These are phyloP conservation scores for Diplolepis rosae DNA, from an alignment of 2,888 invertebrate species.

Conservation along the genomic window DNA sequence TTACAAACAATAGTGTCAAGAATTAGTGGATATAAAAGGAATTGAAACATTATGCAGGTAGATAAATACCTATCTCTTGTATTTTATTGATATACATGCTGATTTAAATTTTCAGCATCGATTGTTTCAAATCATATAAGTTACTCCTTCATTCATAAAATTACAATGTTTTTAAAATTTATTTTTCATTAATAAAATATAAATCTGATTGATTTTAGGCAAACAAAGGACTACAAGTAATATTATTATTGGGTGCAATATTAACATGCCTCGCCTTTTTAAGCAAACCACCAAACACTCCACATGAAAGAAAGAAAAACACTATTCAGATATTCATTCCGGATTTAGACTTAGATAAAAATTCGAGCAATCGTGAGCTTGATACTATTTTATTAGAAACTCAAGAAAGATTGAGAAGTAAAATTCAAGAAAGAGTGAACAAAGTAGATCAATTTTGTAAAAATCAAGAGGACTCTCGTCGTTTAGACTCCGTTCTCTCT, in stretches of 20 bases:
- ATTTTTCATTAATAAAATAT: neutral
- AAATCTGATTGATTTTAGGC: constrained; percentile 3
- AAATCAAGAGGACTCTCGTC: constrained; percentile 32
- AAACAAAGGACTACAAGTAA: constrained; percentile 9
- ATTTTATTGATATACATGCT: too few relatives aligned
- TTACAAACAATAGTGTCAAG: neutral
- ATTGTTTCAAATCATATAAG: too few relatives aligned
- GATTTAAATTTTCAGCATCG: too few relatives aligned
- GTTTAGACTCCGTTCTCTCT: constrained; percentile 45
- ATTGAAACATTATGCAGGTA: neutral
- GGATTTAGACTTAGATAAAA: neutral
- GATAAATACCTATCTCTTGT: neutral
- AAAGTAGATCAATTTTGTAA: constrained; percentile 49
- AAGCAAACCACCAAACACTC: constrained; percentile 32
- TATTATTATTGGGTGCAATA: constrained; percentile 36
- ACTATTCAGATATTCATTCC: neutral
- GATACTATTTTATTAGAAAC: neutral
- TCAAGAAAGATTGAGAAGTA: constrained; percentile 32
- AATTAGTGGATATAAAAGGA: neutral
- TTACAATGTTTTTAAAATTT: too few relatives aligned
- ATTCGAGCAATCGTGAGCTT: neutral
- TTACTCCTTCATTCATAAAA: too few relatives aligned
- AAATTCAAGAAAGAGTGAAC: constrained; percentile 46
- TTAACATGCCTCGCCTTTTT: constrained; percentile 44
- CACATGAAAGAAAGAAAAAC: constrained; percentile 12